Evolutionary conservation across 1,140 invertebrate genomes (phyloP).

Genomic region (Drosophila baimaii): DNA sequence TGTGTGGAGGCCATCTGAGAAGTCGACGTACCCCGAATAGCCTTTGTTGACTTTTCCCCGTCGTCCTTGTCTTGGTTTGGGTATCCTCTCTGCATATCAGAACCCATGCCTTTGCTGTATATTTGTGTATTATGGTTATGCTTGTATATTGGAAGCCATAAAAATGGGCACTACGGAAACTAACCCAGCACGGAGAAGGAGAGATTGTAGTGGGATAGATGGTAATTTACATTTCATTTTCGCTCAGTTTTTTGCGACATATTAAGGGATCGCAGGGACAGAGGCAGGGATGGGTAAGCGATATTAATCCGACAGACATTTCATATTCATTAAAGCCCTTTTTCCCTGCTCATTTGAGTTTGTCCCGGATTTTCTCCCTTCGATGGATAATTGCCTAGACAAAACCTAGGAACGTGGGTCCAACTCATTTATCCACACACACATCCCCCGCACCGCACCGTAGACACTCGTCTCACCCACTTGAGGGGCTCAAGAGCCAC

Average conservation of each 20-base stretch:
- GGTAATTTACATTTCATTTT: too few relatives aligned
- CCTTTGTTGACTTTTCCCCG: too few relatives aligned
- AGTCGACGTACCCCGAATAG: too few relatives aligned
- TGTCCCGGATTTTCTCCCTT: slow-evolving; percentile 50
- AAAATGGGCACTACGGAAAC: too few relatives aligned
- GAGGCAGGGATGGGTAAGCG: background rate
- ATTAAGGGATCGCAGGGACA: slow-evolving; percentile 6
- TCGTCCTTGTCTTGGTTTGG: slow-evolving; percentile 13
- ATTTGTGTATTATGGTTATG: slow-evolving; percentile 68
- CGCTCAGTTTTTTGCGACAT: too few relatives aligned
- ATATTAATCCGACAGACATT: slow-evolving; percentile 66
- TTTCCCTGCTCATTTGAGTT: slow-evolving; percentile 63
- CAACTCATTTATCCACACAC: slow-evolving; percentile 50
- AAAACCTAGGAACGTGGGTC: background rate
- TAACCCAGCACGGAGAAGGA: too few relatives aligned
- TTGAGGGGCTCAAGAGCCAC: slow-evolving; percentile 41
- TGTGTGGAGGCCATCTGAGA: slow-evolving; percentile 10
- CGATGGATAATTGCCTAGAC: background rate
- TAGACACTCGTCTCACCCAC: background rate
- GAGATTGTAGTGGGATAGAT: background rate
- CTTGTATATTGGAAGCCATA: too few relatives aligned
- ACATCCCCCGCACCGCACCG: too few relatives aligned
- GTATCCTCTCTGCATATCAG: slow-evolving; percentile 16
- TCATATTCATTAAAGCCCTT: slow-evolving; percentile 72
- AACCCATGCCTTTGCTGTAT: too few relatives aligned